Evolutionary conservation across 1,140 invertebrate species (phyloP).

Genomic region (Brachionus koreanus): DNA sequence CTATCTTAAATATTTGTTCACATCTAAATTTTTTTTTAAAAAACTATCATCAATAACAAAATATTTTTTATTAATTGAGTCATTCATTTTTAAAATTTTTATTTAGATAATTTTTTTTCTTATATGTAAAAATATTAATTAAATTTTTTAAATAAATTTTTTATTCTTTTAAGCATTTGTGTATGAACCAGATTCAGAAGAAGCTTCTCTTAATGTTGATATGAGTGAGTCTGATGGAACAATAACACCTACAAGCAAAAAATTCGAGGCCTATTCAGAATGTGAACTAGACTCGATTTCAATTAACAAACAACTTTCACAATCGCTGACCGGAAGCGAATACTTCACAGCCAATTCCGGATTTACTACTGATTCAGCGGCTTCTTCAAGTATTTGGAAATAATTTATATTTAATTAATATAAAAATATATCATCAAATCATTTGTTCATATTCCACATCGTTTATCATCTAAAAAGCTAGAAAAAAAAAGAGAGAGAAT

Average conservation of each 20-base stretch:
- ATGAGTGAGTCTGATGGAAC: slow-evolving; percentile 30
- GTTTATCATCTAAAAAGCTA: not conserved
- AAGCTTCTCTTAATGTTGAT: slow-evolving; percentile 21
- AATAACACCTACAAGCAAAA: slow-evolving; percentile 34
- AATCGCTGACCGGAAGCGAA: slow-evolving; percentile 39
- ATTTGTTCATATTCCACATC: not conserved
- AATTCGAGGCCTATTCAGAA: slow-evolving; percentile 33
- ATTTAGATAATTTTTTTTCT: no score
- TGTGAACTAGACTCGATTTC: not conserved
- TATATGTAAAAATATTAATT: no score
- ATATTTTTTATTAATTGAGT: no score
- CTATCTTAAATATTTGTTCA: no score
- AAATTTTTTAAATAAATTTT: not conserved
- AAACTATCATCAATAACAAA: no score
- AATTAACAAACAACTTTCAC: slow-evolving; percentile 26
- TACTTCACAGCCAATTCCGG: slow-evolving; percentile 37
- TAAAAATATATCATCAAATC: not conserved
- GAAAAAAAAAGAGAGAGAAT: not conserved
- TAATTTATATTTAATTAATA: slow-evolving; percentile 17
- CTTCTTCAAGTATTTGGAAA: slow-evolving; percentile 43
- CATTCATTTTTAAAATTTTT: no score
- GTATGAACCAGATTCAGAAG: slow-evolving; percentile 42
- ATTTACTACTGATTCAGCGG: slow-evolving; percentile 15
- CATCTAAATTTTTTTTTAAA: no score
- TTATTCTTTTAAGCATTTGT: not conserved